Evolutionary conservation across 1,140 invertebrate genomes (phyloP), one percentile per base, ranked within the genome.

Genomic region (Metopolophium dirhodum): DNA sequence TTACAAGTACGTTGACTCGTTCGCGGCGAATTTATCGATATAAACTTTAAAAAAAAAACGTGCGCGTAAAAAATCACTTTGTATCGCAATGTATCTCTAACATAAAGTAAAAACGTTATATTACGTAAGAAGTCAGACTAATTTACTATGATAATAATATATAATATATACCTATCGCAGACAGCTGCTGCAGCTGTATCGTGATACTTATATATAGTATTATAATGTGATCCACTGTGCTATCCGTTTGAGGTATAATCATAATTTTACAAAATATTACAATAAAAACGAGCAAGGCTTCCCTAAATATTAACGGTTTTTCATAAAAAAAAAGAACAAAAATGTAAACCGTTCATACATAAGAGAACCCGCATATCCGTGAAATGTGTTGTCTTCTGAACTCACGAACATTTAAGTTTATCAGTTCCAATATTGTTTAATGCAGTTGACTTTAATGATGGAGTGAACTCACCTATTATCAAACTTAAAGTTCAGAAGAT

Each of bases 1-100:
- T 77, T 77, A 77, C 6, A 45, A 86, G 85, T 86, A n/a, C 85
- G 9, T 86, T 86, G 85, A 86, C 85, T 86, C 41, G 22, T 83
- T 77, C 61, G 30, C n/a, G 30, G 30, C 61, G n/a, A 77, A 77
- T 77, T n/a, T 77, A n/a, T n/a, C n/a, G 30, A 77, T 77, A 77
- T 35, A 77, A 35, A 77, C 61, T 77, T 77, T 77, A 18, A 30
- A 77, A 30, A 77, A 30, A 77, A 77, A n/a, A 18, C 61, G 11
- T 77, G n/a, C 22, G 30, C 30, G 61, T 77, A 77, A 77, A 77
- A 77, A 77, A 77, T 77, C 61, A 77, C n/a, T 77, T 77, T 77
- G 61, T 77, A 77, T 18, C 14, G 57, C 26, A 30, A 23, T 61
- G 26, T 61, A 30, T 61, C n/a, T 77, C 18, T n/a, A 68, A 68